Evolutionary conservation across 2,797 vertebrate genomes (phyloP).

Genomic region (Epinephelus malabaricus): DNA sequence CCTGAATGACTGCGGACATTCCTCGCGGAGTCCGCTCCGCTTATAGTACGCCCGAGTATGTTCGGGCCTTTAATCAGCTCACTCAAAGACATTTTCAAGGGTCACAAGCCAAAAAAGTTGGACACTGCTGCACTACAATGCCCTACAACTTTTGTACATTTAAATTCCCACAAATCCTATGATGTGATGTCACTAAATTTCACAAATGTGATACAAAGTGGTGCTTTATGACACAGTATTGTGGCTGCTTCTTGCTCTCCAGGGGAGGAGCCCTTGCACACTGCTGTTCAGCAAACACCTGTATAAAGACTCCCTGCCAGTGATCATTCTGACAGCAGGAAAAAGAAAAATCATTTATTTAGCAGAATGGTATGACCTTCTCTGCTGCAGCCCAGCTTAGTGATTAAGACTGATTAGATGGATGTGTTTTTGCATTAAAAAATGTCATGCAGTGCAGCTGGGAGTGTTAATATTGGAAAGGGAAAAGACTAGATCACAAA

Average conservation of each 20-base stretch:
- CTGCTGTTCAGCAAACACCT: neutral
- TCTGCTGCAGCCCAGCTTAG: neutral
- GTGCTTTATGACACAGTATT: too few relatives aligned
- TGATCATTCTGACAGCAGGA: neutral
- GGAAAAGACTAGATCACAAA: conserved; percentile 7
- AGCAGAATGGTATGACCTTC: conserved; percentile 7
- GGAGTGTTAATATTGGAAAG: conserved; percentile 5
- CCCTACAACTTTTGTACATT: too few relatives aligned
- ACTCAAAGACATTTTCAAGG: too few relatives aligned
- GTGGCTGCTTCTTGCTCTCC: neutral
- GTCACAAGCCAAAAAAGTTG: too few relatives aligned
- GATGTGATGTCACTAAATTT: too few relatives aligned
- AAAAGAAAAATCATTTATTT: neutral
- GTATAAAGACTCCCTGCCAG: neutral
- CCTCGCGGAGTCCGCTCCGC: too few relatives aligned
- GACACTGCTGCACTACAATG: too few relatives aligned
- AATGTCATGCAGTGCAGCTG: neutral
- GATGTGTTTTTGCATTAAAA: conserved; percentile 15
- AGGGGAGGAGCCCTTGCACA: neutral
- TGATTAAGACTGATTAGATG: conserved; percentile 19
- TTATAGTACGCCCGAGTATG: too few relatives aligned
- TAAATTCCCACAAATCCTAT: too few relatives aligned
- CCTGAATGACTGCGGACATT: too few relatives aligned
- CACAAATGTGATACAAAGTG: too few relatives aligned
- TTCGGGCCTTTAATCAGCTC: too few relatives aligned